phyloP scores from a whole-genome alignment of 53 echinoderm and acorn worm genomes.

The Arbacia lixula region DNA sequence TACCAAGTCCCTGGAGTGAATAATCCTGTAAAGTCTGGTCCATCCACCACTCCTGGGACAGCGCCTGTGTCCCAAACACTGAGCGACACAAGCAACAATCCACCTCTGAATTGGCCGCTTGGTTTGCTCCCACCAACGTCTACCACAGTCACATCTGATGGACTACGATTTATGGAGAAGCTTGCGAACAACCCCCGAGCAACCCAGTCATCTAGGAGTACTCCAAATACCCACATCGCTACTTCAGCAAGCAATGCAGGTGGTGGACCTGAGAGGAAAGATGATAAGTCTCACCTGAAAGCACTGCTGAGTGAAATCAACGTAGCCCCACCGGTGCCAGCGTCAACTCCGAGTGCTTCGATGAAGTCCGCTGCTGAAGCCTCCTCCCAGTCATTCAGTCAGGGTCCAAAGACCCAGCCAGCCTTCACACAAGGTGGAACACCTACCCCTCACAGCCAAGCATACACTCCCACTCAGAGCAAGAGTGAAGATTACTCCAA shows the following conservation, averaged over 20 bases:
- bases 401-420: neutral
- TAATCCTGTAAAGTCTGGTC: constrained; percentile 18
- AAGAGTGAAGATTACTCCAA: neutral
- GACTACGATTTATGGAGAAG: constrained; percentile 81
- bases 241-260: neutral
- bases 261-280: constrained; percentile 52
- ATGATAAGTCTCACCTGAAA: constrained; percentile 85
- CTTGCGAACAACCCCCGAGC: constrained; percentile 65
- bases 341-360: neutral
- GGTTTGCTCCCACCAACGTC: constrained; percentile 45
- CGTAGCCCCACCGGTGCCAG: constrained; percentile 1
- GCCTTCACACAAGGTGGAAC: neutral
- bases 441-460: neutral
- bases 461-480: neutral
- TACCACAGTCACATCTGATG: constrained; percentile 72
- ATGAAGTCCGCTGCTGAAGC: constrained; percentile 16
- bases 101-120: constrained; percentile 62
- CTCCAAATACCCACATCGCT: neutral
- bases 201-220: neutral
- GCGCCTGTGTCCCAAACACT: constrained; percentile 23
- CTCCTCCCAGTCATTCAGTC: neutral
- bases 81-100: neutral
- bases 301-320: constrained; percentile 88
- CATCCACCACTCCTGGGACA: neutral
- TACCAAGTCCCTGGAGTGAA: neutral